Base-by-base conservation (phyloP, 2,888 invertebrate genomes). In the Craniophora ligustri region DNA sequence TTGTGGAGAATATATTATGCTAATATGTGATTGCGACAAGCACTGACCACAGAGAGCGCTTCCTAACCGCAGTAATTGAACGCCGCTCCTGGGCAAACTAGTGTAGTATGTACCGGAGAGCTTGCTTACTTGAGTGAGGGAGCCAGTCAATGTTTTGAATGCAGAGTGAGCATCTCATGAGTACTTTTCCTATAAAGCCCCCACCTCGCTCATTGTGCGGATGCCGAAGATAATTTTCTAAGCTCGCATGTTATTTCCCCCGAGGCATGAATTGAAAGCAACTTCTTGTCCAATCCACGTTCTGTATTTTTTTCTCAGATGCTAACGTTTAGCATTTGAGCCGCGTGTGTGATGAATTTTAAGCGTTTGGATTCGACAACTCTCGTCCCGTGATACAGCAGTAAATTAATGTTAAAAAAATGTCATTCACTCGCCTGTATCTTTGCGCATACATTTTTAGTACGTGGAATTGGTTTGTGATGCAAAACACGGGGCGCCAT, bases 181-280 rank as follows among this genome's bases (percentile, higher is more conserved):
- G 71, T 44, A 58, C 53, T 71, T 67, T 71, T 72, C 51, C 55
- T 44, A 38, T 62, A 63, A 54, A 60, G 31, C 32, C 13, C 47
- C 47, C 46, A 55, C 62, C 46, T 48, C 34, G 41, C 41, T 42
- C 38, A 28, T 54, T 53, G 54, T 63, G 41, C 62, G 59, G 65
- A 56, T 68, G 58, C 58, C 61, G 15, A 67, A 73, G 72, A 77
- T 76, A 76, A 78, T 78, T 73, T 76, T 69, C 59, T 66, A 49
- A 67, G 69, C 70, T 73, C 67, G 55, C 54, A 68, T 67, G 72
- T 82, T 79, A 81, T 81, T 83, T 82, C 79, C 80, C 84, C 26
- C 8, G 81, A 67, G 82, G 51, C 60, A 40, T 54, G 68, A 76
- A 75, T 77, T 73, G 72, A 71, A 76, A 80, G 70, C 59, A 67